phyloP scores from a whole-genome alignment of 2,113 vertebrate species.

The Merops nubicus region DNA sequence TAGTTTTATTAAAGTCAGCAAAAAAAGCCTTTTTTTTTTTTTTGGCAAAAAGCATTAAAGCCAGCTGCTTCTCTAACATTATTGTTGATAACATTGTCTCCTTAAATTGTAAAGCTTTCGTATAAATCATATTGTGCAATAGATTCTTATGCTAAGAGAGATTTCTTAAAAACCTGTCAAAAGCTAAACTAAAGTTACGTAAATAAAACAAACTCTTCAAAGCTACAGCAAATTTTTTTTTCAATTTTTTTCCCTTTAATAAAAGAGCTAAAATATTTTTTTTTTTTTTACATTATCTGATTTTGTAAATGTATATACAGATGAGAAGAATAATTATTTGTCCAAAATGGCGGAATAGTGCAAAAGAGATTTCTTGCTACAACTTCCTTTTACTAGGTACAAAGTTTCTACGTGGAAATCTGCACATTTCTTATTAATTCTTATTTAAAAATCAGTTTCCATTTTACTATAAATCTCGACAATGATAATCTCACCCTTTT shows the following conservation, averaged over 20 bases:
- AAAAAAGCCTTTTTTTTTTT: too few species aligned
- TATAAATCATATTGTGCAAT: background rate
- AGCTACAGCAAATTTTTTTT: too few species aligned
- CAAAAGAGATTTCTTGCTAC: background rate
- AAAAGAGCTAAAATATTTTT: background rate
- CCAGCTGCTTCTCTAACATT: background rate
- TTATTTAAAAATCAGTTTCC: too few species aligned
- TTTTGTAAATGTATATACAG: background rate
- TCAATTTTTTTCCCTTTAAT: accelerated
- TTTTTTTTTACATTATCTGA: too few species aligned
- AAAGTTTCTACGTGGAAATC: too few species aligned
- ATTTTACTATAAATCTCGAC: background rate
- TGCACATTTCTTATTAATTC: too few species aligned
- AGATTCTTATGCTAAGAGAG: background rate
- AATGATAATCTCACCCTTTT: background rate
- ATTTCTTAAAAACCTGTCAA: too few species aligned
- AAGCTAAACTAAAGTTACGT: too few species aligned
- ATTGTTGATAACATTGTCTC: too few species aligned
- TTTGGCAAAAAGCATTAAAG: too few species aligned
- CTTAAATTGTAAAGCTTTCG: background rate
- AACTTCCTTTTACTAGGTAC: too few species aligned
- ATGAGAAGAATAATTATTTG: background rate
- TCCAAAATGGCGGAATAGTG: background rate
- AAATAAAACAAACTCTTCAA: too few species aligned
- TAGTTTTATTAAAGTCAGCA: background rate